Percentiles rank a stretch among this genome's conserved stretches.
These are phyloP conservation scores for Oxyscelio sp. DNA, from an alignment of 2,888 invertebrate genomes.

Conservation along the genomic window DNA sequence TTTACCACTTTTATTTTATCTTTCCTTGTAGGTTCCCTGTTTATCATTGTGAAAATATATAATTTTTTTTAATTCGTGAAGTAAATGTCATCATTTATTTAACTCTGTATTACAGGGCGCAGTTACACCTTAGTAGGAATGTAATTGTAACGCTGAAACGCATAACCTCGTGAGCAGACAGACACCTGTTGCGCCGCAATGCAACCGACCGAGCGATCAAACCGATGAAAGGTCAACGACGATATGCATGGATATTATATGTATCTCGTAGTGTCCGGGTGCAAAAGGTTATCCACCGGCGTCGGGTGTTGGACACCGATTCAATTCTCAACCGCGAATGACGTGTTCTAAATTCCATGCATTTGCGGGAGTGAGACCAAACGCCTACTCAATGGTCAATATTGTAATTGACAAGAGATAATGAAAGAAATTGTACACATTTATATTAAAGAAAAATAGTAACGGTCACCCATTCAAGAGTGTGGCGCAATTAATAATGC, in stretches of 20 bases:
- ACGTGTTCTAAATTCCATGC: slow-evolving; percentile 70
- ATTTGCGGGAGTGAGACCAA: slow-evolving; percentile 53
- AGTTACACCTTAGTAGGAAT: slow-evolving; percentile 10
- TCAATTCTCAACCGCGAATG: slow-evolving; percentile 56
- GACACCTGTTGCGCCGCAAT: slow-evolving; percentile 61
- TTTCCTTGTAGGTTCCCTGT: no score
- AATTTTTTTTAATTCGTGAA: background rate
- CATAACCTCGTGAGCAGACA: slow-evolving; percentile 88
- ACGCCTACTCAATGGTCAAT: slow-evolving; percentile 50
- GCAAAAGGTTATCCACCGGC: slow-evolving; percentile 62
- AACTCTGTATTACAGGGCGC: background rate
- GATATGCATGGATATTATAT: slow-evolving; percentile 50
- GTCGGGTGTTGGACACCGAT: slow-evolving; percentile 56
- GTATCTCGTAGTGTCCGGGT: slow-evolving; percentile 61
- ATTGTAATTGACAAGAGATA: slow-evolving; percentile 25
- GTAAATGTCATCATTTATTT: slow-evolving; percentile 25
- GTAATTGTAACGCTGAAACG: slow-evolving; percentile 43
- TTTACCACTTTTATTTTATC: no score
- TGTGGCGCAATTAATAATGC: no score
- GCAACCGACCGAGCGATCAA: slow-evolving; percentile 54
- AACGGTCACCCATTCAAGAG: background rate
- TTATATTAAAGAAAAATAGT: no score
- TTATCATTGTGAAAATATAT: no score
- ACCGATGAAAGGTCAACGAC: slow-evolving; percentile 66
- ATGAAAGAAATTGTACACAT: slow-evolving; percentile 23